Conservation (phyloP, 2,888 invertebrate species). For the Orthonychiurus folsomi region DNA sequence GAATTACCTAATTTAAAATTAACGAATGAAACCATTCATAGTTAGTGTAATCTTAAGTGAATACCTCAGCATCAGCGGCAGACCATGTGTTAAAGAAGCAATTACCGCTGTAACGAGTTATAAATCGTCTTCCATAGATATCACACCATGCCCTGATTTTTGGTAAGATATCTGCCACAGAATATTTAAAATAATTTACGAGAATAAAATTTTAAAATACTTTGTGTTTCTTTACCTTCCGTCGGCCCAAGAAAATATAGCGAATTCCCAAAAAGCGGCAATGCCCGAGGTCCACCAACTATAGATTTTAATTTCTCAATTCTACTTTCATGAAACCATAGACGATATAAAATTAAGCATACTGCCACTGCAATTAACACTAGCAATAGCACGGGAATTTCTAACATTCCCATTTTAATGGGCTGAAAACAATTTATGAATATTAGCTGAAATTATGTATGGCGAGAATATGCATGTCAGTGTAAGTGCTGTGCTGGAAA, state of each 20-base stretch:
- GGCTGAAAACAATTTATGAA: too few relatives aligned
- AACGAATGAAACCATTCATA: too few relatives aligned
- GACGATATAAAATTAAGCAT: too few relatives aligned
- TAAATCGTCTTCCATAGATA: background rate
- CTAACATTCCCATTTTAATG: too few relatives aligned
- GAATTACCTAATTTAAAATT: too few relatives aligned
- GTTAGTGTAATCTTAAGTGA: background rate
- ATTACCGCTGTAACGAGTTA: background rate
- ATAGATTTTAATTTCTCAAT: background rate
- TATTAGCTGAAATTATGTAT: too few relatives aligned
- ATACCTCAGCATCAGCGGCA: background rate
- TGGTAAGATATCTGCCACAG: background rate
- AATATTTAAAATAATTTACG: background rate
- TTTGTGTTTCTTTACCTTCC: background rate
- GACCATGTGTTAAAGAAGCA: background rate
- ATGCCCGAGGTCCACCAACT: background rate
- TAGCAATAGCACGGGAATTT: too few relatives aligned
- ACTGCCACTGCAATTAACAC: too few relatives aligned
- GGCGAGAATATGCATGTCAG: too few relatives aligned
- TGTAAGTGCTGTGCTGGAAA: too few relatives aligned
- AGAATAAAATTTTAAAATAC: background rate
- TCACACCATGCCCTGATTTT: background rate
- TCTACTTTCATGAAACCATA: background rate
- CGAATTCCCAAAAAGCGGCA: background rate
- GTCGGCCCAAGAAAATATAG: background rate